Evolutionary conservation across 2,113 vertebrate species (phyloP), one percentile per base, ranked within the genome.

Genomic region (Phoxinus phoxinus): DNA sequence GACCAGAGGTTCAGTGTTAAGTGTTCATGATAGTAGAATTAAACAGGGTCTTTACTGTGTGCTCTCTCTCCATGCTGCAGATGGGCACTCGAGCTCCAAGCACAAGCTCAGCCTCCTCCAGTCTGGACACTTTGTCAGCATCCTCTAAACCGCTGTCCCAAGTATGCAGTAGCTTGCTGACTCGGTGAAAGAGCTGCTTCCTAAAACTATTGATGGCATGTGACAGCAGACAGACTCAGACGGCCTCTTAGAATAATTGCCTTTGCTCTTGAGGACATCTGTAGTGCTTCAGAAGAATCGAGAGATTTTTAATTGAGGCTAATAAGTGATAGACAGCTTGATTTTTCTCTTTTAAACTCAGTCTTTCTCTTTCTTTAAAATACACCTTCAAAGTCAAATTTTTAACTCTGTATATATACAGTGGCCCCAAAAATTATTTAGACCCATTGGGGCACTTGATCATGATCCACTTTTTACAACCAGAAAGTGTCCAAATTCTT

Each of bases 81-180:
- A 99, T 98, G 97, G 97, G 97, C 95, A 96, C 97, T 96, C 96
- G 95, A 96, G 97, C 96, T 96, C 96, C 96, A 95, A 97, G 96
- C 95, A 96, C 96, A 95, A 97, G 94, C 97, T 91, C 94, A 95
- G 94, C 97, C 94, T 96, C 97, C 95, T 96, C 97, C 94, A 95
- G 96, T 96, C 96, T 97, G 96, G 97, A 98, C 96, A 95, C 92
- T 95, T 96, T 97, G 95, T 98, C 97, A 97, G 97, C 95, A 94
- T 96, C 98, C 94, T 96, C 97, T 96, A 97, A 97, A 96, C 95
- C 96, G 95, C 95, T 96, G 95, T 99, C 87, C 32, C 87, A 88
- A 88, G 85, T 88, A 88, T 35, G 87, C 87, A 84, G 72, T 77
- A 88, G 85, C 77, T 86, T 95, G 95, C 82, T 85, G 76, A 87